Evolutionary conservation across 2,888 invertebrate genomes (phyloP), one percentile per base, ranked within the genome.

Genomic region (Cephus nigrinus): DNA sequence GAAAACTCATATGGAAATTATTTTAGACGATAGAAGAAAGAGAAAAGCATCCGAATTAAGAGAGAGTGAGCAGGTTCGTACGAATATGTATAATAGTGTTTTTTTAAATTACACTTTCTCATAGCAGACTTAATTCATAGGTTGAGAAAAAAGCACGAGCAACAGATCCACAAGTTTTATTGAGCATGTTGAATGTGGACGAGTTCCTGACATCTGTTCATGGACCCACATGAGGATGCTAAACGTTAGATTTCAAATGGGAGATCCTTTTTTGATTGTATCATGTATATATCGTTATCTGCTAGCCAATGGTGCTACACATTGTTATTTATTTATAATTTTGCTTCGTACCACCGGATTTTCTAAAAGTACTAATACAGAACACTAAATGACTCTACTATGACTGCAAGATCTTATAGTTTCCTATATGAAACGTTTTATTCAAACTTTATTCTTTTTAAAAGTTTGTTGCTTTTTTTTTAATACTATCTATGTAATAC

Each of bases 201-300:
- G 84, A 88, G 74, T 88, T 90, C 77, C 81, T 90, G 33, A 86
- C 86, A 30, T 80, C 83, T 12, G 86, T 90, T 75, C 90, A 90
- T 76, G 89, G 88, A 72, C 87, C 88, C 33, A 83, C 81, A 11
- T 88, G 81, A 85, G 15, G 23, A 55, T 55, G 23, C 1, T 55
- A 55, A 55, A 55, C 23, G 23, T 71, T 23, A 23, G 31, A 74
- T 73, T 35, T 55, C 23, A 55, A 74, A 12, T 74, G n/a, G 15
- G 30, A 23, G 36, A 40, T 40, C 3, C 36, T 23, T 69, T 11
- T 68, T 11, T 15, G 35, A 11, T 68, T 68, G 11, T 40, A 34
- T 35, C 68, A 23, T 74, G 69, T 75, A 74, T 15, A 71, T 69
- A 40, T 74, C 34, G 32, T 74, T 69, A 40, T 74, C 55, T 55